Evolutionary conservation across 2,797 vertebrate species (phyloP).

Genomic region (Adelosebastes latens): DNA sequence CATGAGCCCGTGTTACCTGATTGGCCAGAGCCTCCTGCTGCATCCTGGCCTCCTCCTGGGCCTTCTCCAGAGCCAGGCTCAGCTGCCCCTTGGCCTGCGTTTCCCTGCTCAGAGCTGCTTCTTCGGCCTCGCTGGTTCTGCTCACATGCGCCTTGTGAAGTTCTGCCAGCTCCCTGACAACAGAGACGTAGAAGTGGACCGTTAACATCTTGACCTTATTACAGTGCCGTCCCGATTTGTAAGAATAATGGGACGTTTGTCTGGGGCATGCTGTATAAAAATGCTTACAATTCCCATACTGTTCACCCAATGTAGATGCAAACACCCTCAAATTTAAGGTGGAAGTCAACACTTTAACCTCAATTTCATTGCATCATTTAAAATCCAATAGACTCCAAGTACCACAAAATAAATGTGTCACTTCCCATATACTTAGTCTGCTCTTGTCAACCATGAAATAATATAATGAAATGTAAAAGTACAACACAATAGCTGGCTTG

Average conservation of each 20-base stretch:
- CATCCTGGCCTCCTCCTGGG: slow-evolving; percentile 89
- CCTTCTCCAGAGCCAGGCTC: slow-evolving; percentile 88
- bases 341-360: not conserved
- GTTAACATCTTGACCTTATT: not conserved
- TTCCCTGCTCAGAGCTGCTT: slow-evolving; percentile 89
- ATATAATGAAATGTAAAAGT: not conserved
- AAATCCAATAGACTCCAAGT: not conserved
- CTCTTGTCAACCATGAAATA: not conserved
- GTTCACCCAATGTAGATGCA: not conserved
- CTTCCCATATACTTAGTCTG: not conserved
- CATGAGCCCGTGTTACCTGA: slow-evolving; percentile 81
- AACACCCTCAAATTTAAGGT: not conserved
- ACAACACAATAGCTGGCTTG: not conserved
- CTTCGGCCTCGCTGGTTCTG: slow-evolving; percentile 93
- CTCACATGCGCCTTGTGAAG: slow-evolving; percentile 93
- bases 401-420: not conserved
- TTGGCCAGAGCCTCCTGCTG: slow-evolving; percentile 93
- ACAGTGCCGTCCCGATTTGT: not conserved
- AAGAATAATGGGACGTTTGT: not conserved
- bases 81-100: slow-evolving; percentile 92
- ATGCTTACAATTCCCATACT: not conserved
- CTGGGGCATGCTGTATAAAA: not conserved
- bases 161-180: slow-evolving; percentile 92
- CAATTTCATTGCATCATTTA: not conserved
- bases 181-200: slow-evolving; percentile 8